Percentiles rank a stretch among this genome's conserved stretches.
Conservation (phyloP, 2,113 vertebrate genomes). For the Pseudopodoces humilis region DNA sequence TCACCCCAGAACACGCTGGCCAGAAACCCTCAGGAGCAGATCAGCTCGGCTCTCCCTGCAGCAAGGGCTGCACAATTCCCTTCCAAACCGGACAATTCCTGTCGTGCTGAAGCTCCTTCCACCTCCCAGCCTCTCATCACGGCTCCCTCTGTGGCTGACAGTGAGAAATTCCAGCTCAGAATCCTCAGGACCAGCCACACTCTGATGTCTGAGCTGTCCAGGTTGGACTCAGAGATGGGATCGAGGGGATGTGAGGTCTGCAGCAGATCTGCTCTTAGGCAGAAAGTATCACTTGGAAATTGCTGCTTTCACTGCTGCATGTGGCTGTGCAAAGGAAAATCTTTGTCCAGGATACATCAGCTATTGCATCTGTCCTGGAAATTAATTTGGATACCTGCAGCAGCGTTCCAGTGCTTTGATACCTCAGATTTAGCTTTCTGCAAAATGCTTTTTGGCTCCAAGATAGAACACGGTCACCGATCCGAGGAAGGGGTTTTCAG, state of each 20-base stretch:
- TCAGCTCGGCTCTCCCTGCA: background rate
- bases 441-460: background rate
- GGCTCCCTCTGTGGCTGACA: background rate
- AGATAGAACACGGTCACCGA: fast-evolving
- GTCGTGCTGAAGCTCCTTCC: background rate
- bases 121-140: background rate
- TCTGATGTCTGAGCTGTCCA: background rate
- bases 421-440: background rate
- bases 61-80: background rate
- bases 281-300: background rate
- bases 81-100: background rate
- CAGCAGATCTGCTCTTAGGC: background rate
- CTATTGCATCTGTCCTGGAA: background rate
- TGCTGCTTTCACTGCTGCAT: background rate
- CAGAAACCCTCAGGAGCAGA: background rate
- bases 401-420: background rate
- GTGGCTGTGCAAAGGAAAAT: background rate
- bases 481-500: background rate
- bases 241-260: background rate
- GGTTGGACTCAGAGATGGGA: fast-evolving
- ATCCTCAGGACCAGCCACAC: background rate
- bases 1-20: background rate
- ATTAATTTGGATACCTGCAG: background rate
- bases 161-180: slow-evolving; percentile 5
- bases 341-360: background rate